Percentiles rank a stretch among this genome's conserved stretches.
Conservation (phyloP, 1,140 invertebrate species). For the Mamestra configurata region DNA sequence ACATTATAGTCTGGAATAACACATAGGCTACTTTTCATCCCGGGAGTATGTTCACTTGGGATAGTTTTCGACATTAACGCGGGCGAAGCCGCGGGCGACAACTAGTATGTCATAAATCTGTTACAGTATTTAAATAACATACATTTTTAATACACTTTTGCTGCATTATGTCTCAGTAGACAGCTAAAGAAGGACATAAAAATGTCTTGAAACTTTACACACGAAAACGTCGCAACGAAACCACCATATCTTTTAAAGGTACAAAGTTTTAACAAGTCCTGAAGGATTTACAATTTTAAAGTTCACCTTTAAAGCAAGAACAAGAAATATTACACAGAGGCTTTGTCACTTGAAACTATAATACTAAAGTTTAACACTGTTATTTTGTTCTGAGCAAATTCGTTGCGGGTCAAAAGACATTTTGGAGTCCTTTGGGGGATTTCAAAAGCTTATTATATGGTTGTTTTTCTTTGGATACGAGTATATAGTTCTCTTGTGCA, state of each 20-base stretch:
- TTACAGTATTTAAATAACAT: too few species aligned
- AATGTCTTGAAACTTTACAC: not conserved
- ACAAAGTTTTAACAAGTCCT: not conserved
- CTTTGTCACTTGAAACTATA: slow-evolving; percentile 17
- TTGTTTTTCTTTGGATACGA: not conserved
- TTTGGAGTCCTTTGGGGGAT: not conserved
- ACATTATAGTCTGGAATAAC: too few species aligned
- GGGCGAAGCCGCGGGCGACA: too few species aligned
- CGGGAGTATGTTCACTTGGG: too few species aligned
- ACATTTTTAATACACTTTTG: too few species aligned
- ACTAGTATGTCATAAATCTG: too few species aligned
- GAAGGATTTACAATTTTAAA: not conserved
- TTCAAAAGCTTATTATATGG: not conserved
- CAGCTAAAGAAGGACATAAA: not conserved
- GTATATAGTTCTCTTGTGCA: not conserved
- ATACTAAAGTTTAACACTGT: not conserved
- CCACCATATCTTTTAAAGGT: not conserved
- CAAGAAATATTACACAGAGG: not conserved
- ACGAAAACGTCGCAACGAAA: not conserved
- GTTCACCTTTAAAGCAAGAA: not conserved
- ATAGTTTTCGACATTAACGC: too few species aligned
- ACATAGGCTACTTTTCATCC: too few species aligned
- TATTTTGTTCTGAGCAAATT: slow-evolving; percentile 4
- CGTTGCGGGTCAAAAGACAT: not conserved
- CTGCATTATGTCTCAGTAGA: too few species aligned